Base-by-base conservation (phyloP, 2,797 vertebrate genomes). In the Mallotus villosus region DNA sequence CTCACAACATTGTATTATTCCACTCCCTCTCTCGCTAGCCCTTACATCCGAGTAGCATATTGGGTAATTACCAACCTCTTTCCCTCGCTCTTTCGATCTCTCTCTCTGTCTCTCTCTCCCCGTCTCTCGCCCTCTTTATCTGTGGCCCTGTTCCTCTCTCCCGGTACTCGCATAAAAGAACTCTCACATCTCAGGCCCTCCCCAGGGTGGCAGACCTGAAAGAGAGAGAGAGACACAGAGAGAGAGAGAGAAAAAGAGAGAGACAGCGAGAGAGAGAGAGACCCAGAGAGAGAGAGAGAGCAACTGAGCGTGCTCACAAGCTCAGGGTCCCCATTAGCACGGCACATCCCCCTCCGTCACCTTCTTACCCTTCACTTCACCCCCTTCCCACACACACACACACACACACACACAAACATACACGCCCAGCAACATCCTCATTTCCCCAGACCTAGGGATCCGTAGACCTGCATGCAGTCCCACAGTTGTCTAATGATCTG, bases 381-480 rank as follows among this genome's bases (percentile, higher is more conserved):
- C 55, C 8, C 57, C n/a, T 14, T 16, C n/a, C 5, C 58, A 32
- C 64, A 74, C 6, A 8, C 19, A 75, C n/a, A 66, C 27, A n/a
- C 72, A 62, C 37, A 51, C 64, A 53, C 69, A 61, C 62, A n/a
- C n/a, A n/a, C n/a, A n/a, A n/a, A n/a, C n/a, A 66, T 19, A 73
- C 66, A 62, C 63, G 22, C 24, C 19, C 11, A 24, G 60, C 14
- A 27, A 17, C 25, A 32, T 24, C 16, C 27, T n/a, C 19, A 7
- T 63, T 29, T 29, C 37, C 34, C 37, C 8, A 12, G 37, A 41
- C 37, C 37, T 41, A 41, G 11, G 11, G 11, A 41, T 41, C 37
- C 11, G 2, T 41, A 11, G 1, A 41, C 9, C 37, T 41, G 11
- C 37, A 12, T 41, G 14, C 37, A 3, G 11, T 34, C 7, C 32